Evolutionary conservation across 2,797 vertebrate genomes (phyloP).

Genomic region (Pelodytes ibericus): DNA sequence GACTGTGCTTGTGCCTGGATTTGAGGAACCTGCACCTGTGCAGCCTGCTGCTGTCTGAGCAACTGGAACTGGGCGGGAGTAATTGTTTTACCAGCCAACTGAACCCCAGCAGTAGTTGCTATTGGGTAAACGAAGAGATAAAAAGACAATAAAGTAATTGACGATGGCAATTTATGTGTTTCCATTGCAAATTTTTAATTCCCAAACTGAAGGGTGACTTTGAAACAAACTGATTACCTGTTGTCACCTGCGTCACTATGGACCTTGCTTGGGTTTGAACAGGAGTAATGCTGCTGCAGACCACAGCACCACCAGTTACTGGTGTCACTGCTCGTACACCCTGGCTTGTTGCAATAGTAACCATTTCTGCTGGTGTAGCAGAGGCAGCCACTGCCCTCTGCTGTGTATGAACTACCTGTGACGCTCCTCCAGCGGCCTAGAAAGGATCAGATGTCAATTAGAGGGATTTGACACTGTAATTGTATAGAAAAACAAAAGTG

Average conservation of each 20-base stretch:
- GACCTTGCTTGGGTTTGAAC: constrained; percentile 83
- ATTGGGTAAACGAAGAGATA: neutral
- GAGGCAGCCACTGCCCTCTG: constrained; percentile 76
- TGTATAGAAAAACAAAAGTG: too few species aligned
- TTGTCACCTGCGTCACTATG: constrained; percentile 80
- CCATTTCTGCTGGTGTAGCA: constrained; percentile 78
- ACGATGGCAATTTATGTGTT: neutral
- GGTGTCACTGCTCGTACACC: constrained; percentile 83
- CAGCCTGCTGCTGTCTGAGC: constrained; percentile 65
- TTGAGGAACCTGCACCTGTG: constrained; percentile 69
- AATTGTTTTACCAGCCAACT: constrained; percentile 77
- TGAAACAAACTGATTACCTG: constrained; percentile 68
- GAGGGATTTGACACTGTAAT: neutral
- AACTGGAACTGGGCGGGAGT: constrained; percentile 78
- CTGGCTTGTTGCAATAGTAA: constrained; percentile 82
- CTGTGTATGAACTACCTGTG: constrained; percentile 85
- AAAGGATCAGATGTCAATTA: constrained; percentile 26
- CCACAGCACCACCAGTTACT: constrained; percentile 81
- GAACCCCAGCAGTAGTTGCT: constrained; percentile 73
- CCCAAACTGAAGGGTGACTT: too few species aligned
- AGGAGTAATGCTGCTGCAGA: constrained; percentile 82
- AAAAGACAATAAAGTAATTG: neutral
- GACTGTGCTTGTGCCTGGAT: constrained; percentile 84
- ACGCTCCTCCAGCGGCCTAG: constrained; percentile 73
- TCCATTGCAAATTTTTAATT: too few species aligned